These are phyloP conservation scores for Drosophila fulvimacula DNA, from an alignment of 2,888 invertebrate species.

Conservation along the genomic window DNA sequence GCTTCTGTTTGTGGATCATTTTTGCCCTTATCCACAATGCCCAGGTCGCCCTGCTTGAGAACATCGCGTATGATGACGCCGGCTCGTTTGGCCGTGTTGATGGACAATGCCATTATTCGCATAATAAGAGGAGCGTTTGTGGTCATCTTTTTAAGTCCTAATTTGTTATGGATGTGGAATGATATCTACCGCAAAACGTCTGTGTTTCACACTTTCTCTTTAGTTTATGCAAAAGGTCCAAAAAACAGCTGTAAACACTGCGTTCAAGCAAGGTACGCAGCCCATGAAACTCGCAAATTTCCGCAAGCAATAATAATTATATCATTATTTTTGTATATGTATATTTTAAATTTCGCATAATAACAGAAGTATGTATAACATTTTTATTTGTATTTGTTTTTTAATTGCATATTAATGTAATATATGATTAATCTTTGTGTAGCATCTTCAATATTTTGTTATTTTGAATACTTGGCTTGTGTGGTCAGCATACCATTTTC, in stretches of 20 bases:
- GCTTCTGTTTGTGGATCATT: slow-evolving; percentile 99
- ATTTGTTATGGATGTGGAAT: slow-evolving; percentile 31
- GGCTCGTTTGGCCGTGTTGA: slow-evolving; percentile 90
- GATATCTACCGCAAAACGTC: slow-evolving; percentile 10
- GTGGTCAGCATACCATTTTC: background rate
- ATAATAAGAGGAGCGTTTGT: slow-evolving; percentile 75
- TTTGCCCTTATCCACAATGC: slow-evolving; percentile 96
- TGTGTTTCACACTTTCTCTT: slow-evolving; percentile 18
- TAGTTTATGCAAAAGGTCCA: slow-evolving; percentile 1
- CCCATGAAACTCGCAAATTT: background rate
- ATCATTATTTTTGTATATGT: background rate
- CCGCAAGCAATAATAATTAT: background rate
- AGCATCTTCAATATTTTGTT: background rate
- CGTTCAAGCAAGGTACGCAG: slow-evolving; percentile 29
- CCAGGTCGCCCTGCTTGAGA: slow-evolving; percentile 94
- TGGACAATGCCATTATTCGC: slow-evolving; percentile 83
- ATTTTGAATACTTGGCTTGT: background rate
- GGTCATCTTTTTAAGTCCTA: slow-evolving; percentile 38
- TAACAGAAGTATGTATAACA: fast-evolving
- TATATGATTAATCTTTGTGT: background rate
- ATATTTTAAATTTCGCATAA: background rate
- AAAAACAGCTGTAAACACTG: slow-evolving; percentile 36
- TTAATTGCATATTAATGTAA: background rate
- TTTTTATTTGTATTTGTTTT: background rate
- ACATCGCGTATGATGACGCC: slow-evolving; percentile 96